Base-by-base conservation (phyloP, 2,113 vertebrate species). In the Antidorcas marsupialis region DNA sequence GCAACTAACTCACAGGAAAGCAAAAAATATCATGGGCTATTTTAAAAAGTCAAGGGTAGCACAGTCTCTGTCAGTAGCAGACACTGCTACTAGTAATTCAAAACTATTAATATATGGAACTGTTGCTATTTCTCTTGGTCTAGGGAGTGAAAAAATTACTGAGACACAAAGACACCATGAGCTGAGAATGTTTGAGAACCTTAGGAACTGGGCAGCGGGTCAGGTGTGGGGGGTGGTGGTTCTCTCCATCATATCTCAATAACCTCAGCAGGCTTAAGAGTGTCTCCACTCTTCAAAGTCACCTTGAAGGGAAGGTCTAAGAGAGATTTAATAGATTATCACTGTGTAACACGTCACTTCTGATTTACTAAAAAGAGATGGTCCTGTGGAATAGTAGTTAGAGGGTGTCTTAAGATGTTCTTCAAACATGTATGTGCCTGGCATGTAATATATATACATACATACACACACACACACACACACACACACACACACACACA, bases 401-500 rank as follows among this genome's bases (percentile, higher is more conserved):
- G 30, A 71, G 30, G 52, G 83, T 36, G 39, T 89, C 57, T 71
- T 47, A 0, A 9, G 55, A 62, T 33, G 74, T 27, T 81, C 30
- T 39, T 88, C 15, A 60, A 43, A 30, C 25, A 12, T 2, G 8
- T 28, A 14, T 19, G 57, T 30, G 33, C 64, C 55, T 21, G 16
- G 55, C 60, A 67, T 28, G 23, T 27, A 71, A 33, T 2, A 64
- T 43, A 76, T 13, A 43, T 3, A 74, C 2, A 64, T n/a, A n/a
- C n/a, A 39, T 39, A 39, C 39, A 39, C 3, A 71, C 0, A 39
- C 0, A 71, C 0, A 71, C 50, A 52, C 14, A 52, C 4, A 50
- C 13, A 50, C 1, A 39, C 2, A 71, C 3, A 5, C 15, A 71
- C 16, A 67, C 17, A 71, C 64, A 71, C 9, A 71, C 5, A 74